Conservation (phyloP, 2,888 invertebrate genomes). For the Chloroclysta siterata region DNA sequence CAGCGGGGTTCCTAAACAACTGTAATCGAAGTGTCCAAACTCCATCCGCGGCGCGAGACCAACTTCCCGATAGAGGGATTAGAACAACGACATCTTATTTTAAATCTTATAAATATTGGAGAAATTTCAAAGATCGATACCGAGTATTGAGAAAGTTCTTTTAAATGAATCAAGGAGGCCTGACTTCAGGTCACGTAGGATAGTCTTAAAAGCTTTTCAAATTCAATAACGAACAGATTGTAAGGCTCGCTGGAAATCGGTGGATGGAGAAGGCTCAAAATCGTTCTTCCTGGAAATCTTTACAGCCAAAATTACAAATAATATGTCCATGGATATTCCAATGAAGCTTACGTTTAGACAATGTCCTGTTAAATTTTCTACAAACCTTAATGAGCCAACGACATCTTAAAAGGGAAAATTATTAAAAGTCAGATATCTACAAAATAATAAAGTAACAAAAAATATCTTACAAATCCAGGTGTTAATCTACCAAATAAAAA, state of each 20-base stretch:
- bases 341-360: no score
- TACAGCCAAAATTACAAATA: no score
- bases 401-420: neutral
- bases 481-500: slow-evolving; percentile 13
- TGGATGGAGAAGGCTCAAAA: no score
- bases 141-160: slow-evolving; percentile 10
- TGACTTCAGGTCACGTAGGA: slow-evolving; percentile 17
- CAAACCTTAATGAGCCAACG: neutral
- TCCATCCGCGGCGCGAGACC: slow-evolving; percentile 39
- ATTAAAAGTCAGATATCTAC: neutral
- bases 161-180: slow-evolving; percentile 5
- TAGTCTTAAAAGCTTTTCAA: slow-evolving; percentile 13
- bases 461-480: slow-evolving; percentile 2
- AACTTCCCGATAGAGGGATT: slow-evolving; percentile 54
- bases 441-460: neutral
- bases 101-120: slow-evolving; percentile 19
- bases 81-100: slow-evolving; percentile 30
- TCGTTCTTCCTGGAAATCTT: no score
- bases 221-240: slow-evolving; percentile 15
- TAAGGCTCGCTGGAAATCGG: no score
- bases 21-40: slow-evolving; percentile 56
- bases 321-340: no score
- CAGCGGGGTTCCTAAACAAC: slow-evolving; percentile 46
- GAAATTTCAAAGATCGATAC: slow-evolving; percentile 21
- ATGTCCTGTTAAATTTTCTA: neutral